Base-by-base conservation (phyloP, 1,140 invertebrate species). In the Eriosoma lanigerum region DNA sequence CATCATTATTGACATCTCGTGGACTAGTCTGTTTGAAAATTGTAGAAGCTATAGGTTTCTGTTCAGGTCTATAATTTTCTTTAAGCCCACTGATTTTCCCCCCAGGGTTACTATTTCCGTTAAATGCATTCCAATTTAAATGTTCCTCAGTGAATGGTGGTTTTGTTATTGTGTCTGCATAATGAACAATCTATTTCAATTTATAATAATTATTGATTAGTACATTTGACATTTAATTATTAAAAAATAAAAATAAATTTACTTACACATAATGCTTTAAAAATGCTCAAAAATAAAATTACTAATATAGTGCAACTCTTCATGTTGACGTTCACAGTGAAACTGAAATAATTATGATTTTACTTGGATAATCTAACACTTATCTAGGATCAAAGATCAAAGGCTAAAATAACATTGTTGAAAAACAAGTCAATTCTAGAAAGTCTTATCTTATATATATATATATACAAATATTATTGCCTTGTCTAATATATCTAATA, bases 251-350 rank as follows among this genome's bases (percentile, higher is more conserved):
- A 19, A 6, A 19, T 26, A 66, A 46, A 68, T 12, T 24, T 76
- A 76, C 75, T 78, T 78, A 78, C 75, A 78, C 56, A 62, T 26
- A 60, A 60, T 62, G 52, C 75, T 60, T 78, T 29, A 78, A 62
- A 46, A 38, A 38, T 38, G n/a, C n/a, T n/a, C n/a, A 38, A 38
- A 38, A 60, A 60, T 46, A 78, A 26, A 46, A 78, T 29, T 24
- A 62, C 17, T 62, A 78, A 24, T 21, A 62, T 46, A 26, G 32
- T 46, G 19, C 9, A 60, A 62, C 56, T 21, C 38, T 78, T 78
- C 75, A 78, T 78, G 75, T 78, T 78, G 75, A 24, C 13, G 21
- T 12, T 3, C 9, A 46, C 24, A 78, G 24, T 24, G 46, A 62
- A 48, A 78, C 75, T 78, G 21, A 60, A 56, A 75, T 8, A 38